A percentile compares a stretch with the other conserved stretches of the same genome.
phyloP scores from a whole-genome alignment of 2,888 invertebrate species.

The Phengaris arion region DNA sequence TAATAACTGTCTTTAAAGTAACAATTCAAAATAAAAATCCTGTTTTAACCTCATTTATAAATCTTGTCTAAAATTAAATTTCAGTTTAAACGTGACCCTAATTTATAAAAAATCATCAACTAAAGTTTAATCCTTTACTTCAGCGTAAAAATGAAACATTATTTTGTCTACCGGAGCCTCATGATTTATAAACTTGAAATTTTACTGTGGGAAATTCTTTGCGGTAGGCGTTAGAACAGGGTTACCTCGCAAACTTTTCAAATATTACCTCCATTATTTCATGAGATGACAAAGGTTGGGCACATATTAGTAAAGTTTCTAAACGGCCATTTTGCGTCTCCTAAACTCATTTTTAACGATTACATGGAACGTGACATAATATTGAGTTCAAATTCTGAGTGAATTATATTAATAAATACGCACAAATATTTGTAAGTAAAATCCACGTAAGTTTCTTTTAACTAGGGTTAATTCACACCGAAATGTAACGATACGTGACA shows the following conservation, averaged over 20 bases:
- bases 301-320: constrained; percentile 77
- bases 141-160: constrained; percentile 21
- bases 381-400: background rate
- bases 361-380: constrained; percentile 30
- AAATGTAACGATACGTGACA: too few relatives aligned
- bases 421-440: background rate
- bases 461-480: too few relatives aligned
- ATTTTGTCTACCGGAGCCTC: constrained; percentile 35
- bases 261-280: constrained; percentile 79
- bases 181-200: constrained; percentile 57
- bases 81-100: background rate
- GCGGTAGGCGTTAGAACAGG: constrained; percentile 60
- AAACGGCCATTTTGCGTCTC: constrained; percentile 59
- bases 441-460: too few relatives aligned
- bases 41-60: background rate
- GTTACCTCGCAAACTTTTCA: constrained; percentile 70
- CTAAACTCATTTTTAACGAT: constrained; percentile 60
- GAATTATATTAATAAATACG: background rate
- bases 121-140: background rate
- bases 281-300: constrained; percentile 76
- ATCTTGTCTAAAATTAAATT: background rate
- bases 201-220: constrained; percentile 70
- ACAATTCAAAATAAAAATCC: background rate
- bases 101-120: background rate
- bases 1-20: too few relatives aligned